Evolutionary conservation across 2,113 vertebrate species (phyloP), one percentile per base, ranked within the genome.

Genomic region (Oxygymnocypris stewartii): DNA sequence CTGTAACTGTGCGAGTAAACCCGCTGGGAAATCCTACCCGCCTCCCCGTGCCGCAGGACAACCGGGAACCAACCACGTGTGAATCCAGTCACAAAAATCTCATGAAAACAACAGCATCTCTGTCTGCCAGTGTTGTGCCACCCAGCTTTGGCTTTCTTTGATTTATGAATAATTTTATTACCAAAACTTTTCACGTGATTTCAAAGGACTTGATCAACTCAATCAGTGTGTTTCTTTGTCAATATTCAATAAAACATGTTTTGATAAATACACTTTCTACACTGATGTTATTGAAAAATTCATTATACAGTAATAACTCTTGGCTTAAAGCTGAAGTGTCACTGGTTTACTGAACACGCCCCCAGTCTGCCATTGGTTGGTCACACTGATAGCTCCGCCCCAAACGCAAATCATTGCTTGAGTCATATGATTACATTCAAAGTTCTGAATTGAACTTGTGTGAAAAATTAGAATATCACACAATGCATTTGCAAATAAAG

Each of bases 31-130:
- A 89, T 88, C 94, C 11, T 95, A 96, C 92, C 94, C 96, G 2
- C 92, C 96, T 8, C 89, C 74, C 4, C 94, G 93, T 77, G 88
- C 95, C 12, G 85, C 94, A 1, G 92, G 93, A 51, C 94, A 94
- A 31, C 90, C 93, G 2, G 95, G 94, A 85, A 96, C 97, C 0
- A 97, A 98, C 91, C 98, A 95, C 10, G 85, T 89, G 1, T 89
- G 86, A 84, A 63, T 1, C 2, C 71, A 12, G 23, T n/a, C 37
- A 42, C 4, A 10, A 73, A n/a, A 8, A 40, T 16, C 69, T 23
- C 28, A 14, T 14, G 35, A 67, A 28, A 31, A 69, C 37, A 18
- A 37, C 28, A 35, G n/a, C 35, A 44, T 10, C 13, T 49, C 11
- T 18, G 51, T 23, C n/a, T 28, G 16, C 4, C 16, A 57, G 18